A percentile compares a stretch with the other conserved stretches of the same genome.
Evolutionary conservation across 2,113 vertebrate genomes (phyloP).

Genomic region (Archilochus colubris): DNA sequence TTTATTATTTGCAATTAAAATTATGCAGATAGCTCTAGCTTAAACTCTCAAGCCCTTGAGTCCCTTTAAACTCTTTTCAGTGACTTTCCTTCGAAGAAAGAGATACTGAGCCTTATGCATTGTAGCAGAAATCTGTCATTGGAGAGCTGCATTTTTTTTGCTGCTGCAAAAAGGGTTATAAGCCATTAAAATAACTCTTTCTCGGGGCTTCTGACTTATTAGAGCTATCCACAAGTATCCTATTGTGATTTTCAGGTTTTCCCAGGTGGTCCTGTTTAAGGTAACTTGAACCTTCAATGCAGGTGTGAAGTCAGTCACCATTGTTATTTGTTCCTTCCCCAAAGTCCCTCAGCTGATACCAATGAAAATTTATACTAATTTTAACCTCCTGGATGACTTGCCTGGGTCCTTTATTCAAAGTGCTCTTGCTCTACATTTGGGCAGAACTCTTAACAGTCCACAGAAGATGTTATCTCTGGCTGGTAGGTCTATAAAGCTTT

Average conservation of each 20-base stretch:
- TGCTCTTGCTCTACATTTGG: neutral
- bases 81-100: neutral
- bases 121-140: neutral
- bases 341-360: neutral
- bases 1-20: neutral
- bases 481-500: neutral
- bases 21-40: neutral
- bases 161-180: neutral
- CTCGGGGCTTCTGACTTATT: neutral
- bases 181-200: neutral
- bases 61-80: neutral
- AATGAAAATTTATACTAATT: neutral
- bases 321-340: neutral
- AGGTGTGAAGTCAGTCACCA: neutral
- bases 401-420: neutral
- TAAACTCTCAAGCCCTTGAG: neutral
- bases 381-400: neutral
- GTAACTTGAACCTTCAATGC: neutral
- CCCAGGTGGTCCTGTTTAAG: neutral
- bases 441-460: neutral
- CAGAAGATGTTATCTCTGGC: neutral
- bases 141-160: neutral
- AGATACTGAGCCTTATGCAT: neutral
- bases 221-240: neutral
- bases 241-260: neutral